phyloP scores from a whole-genome alignment of 2,888 invertebrate species.

The Machimus atricapillus region DNA sequence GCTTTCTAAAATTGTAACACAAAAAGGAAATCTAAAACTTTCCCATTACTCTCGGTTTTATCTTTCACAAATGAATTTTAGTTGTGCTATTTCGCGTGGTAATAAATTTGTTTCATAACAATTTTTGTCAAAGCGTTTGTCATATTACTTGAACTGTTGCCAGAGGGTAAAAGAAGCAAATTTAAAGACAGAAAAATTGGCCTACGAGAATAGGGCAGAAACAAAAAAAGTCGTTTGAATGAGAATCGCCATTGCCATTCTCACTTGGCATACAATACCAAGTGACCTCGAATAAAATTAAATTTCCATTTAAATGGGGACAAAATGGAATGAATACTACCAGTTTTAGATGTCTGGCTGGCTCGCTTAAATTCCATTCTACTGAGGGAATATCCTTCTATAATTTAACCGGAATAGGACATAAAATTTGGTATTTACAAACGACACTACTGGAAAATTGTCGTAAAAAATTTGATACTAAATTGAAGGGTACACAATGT shows the following conservation, averaged over 20 bases:
- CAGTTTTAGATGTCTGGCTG: not conserved
- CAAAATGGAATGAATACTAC: not conserved
- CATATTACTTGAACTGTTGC: not conserved
- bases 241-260: not conserved
- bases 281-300: not conserved
- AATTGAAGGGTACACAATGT: not conserved
- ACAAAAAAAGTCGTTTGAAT: not conserved
- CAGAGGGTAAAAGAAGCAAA: not conserved
- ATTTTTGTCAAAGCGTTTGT: not conserved
- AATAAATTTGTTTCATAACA: not conserved
- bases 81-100: not conserved
- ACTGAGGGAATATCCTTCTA: not conserved
- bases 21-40: not conserved
- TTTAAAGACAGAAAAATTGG: not conserved
- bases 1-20: not conserved
- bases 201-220: not conserved
- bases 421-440: not conserved
- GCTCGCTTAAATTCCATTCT: not conserved
- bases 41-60: not conserved
- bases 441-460: not conserved
- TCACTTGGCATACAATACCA: not conserved
- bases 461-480: not conserved
- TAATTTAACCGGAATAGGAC: not conserved
- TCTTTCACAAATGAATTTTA: not conserved
- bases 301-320: not conserved